Conservation (phyloP, 2,888 invertebrate species). For the Caenorhabditis doughertyi region DNA sequence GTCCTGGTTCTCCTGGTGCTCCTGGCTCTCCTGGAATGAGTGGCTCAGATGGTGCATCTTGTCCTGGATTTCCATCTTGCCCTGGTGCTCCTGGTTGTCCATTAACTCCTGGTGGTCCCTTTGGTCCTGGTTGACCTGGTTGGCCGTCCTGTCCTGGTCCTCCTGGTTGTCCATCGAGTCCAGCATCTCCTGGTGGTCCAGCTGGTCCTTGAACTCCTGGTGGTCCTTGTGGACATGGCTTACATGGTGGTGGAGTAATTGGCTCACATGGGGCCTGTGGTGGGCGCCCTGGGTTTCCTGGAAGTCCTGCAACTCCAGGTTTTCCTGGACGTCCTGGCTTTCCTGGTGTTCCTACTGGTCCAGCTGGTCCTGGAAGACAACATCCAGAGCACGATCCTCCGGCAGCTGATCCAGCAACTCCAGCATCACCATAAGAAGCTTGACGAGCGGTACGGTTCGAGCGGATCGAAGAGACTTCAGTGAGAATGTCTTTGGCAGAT, state of each 20-base stretch:
- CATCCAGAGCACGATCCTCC: slow-evolving; percentile 67
- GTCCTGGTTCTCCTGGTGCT: slow-evolving; percentile 67
- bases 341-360: slow-evolving; percentile 68
- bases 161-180: slow-evolving; percentile 63
- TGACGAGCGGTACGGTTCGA: slow-evolving; percentile 76
- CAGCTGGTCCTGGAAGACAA: slow-evolving; percentile 74
- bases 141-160: slow-evolving; percentile 72
- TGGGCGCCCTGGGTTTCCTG: slow-evolving; percentile 65
- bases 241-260: slow-evolving; percentile 79
- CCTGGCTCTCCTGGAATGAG: slow-evolving; percentile 56
- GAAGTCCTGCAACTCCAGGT: slow-evolving; percentile 66
- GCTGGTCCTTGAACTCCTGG: slow-evolving; percentile 70
- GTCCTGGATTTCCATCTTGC: slow-evolving; percentile 73
- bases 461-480: slow-evolving; percentile 69
- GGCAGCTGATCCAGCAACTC: slow-evolving; percentile 25
- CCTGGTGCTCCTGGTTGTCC: slow-evolving; percentile 72
- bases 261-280: slow-evolving; percentile 78
- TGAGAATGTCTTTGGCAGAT: slow-evolving; percentile 80
- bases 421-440: slow-evolving; percentile 53
- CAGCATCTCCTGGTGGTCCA: slow-evolving; percentile 69
- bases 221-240: slow-evolving; percentile 79
- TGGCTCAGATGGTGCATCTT: slow-evolving; percentile 64
- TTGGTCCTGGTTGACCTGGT: slow-evolving; percentile 70
- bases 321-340: slow-evolving; percentile 71
- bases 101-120: slow-evolving; percentile 63